These are phyloP conservation scores for Donacobius atricapilla DNA, from an alignment of 2,113 vertebrate species.

Conservation along the genomic window DNA sequence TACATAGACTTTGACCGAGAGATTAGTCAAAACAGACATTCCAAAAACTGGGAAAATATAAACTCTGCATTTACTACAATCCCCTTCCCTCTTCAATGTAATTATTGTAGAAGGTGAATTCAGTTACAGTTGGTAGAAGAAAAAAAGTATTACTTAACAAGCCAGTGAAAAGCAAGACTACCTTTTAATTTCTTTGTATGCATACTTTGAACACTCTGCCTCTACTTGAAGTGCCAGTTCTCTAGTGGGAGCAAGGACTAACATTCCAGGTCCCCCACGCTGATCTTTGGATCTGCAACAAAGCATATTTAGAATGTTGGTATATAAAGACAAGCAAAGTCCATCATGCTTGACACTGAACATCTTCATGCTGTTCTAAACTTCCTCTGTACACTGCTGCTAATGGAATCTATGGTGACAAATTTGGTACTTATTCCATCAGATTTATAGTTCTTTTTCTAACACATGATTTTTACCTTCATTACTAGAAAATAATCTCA, in stretches of 20 bases:
- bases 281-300: slow-evolving; percentile 75
- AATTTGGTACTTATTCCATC: not conserved
- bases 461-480: not conserved
- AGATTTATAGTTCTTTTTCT: not conserved
- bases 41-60: not conserved
- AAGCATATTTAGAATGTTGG: not conserved
- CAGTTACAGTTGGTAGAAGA: not conserved
- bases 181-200: slow-evolving; percentile 90
- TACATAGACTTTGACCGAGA: not conserved
- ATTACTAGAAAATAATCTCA: not conserved
- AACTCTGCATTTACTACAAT: not conserved
- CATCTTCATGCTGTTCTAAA: not conserved
- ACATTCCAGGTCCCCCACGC: slow-evolving; percentile 88
- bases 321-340: not conserved
- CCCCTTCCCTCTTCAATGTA: not conserved
- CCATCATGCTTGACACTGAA: not conserved
- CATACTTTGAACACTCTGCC: slow-evolving; percentile 89
- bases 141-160: not conserved
- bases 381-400: not conserved
- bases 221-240: slow-evolving; percentile 94
- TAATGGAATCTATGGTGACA: not conserved
- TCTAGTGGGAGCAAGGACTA: slow-evolving; percentile 92
- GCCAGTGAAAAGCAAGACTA: slow-evolving; percentile 29
- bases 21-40: not conserved
- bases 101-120: not conserved